Percentiles rank a stretch among this genome's conserved stretches.
Evolutionary conservation across 2,797 vertebrate genomes (phyloP).

Genomic region (Chloroceryle inda): DNA sequence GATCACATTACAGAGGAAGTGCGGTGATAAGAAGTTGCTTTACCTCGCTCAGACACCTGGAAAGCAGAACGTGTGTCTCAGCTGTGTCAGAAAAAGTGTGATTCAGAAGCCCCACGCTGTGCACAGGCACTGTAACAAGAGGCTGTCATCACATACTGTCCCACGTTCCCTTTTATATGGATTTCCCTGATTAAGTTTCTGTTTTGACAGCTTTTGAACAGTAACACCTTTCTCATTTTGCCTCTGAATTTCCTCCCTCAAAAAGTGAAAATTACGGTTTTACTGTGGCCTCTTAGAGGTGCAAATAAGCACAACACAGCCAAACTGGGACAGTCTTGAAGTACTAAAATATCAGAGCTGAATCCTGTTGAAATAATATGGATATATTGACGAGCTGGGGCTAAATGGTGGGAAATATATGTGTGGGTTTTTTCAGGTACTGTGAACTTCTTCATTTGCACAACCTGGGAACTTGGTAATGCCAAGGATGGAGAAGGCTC

Average conservation of each 20-base stretch:
- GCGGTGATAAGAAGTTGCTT: constrained; percentile 9
- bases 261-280: constrained; percentile 75
- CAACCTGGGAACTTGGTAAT: constrained; percentile 25
- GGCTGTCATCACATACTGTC: constrained; percentile 42
- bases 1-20: not conserved
- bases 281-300: constrained; percentile 61
- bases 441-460: constrained; percentile 65
- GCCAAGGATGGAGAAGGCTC: not conserved
- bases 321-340: constrained; percentile 41
- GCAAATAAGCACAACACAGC: constrained; percentile 71
- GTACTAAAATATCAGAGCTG: constrained; percentile 1
- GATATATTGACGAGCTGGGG: not conserved
- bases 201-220: constrained; percentile 75
- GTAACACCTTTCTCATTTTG: constrained; percentile 59
- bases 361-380: not conserved
- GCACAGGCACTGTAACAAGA: constrained; percentile 27
- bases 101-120: constrained; percentile 20
- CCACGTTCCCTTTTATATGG: constrained; percentile 14
- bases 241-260: constrained; percentile 64
- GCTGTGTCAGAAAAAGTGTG: not conserved
- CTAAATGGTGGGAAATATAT: constrained; percentile 21
- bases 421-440: constrained; percentile 41
- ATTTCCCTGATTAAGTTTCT: constrained; percentile 59
- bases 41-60: constrained; percentile 33
- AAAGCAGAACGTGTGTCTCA: not conserved